Base-by-base conservation (phyloP, 2,888 invertebrate species). In the Gandaritis pyraliata region DNA sequence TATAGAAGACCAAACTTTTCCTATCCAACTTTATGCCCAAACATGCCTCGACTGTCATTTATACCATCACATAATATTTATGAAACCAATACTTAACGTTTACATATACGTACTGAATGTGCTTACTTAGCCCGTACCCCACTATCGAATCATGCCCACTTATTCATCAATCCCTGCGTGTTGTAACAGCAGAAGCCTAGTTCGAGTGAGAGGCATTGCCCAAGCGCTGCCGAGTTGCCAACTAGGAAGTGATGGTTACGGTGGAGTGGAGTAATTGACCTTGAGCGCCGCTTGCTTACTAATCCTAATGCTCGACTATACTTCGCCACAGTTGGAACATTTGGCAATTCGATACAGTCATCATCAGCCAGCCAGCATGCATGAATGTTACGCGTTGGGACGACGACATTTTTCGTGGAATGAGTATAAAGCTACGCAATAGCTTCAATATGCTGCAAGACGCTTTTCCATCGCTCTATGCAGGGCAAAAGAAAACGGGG, bases 121-220 rank as follows among this genome's bases (percentile, higher is more conserved):
- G 23, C 23, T 23, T 23, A 23, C 23, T 23, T 23, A 23, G 23
- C 6, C 23, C 23, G 23, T 23, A 23, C 43, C 47, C 47, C 47
- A 13, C 47, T 16, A 15, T 30, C 33, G 29, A 47, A 15, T 15
- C 33, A 48, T 48, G n/a, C 18, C 46, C 53, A 50, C 49, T 43
- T 61, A 64, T 65, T 51, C 64, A 65, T 60, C 67, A 61, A 59
- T 55, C 65, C 52, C 57, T 54, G 48, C 48, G 76, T 83, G 82
- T 83, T 77, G 87, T 80, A 87, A 86, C 73, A 73, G 73, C 73
- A 73, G 73, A 82, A 78, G 82, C 83, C 87, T 85, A 83, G 86
- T 86, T 87, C 86, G 80, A 82, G 90, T 88, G 88, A 88, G 88
- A 88, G 90, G 90, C 75, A 78, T 88, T 90, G 79, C 86, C 48